phyloP scores from a whole-genome alignment of 2,113 vertebrate species.

The Forbesichthys agassizii region DNA sequence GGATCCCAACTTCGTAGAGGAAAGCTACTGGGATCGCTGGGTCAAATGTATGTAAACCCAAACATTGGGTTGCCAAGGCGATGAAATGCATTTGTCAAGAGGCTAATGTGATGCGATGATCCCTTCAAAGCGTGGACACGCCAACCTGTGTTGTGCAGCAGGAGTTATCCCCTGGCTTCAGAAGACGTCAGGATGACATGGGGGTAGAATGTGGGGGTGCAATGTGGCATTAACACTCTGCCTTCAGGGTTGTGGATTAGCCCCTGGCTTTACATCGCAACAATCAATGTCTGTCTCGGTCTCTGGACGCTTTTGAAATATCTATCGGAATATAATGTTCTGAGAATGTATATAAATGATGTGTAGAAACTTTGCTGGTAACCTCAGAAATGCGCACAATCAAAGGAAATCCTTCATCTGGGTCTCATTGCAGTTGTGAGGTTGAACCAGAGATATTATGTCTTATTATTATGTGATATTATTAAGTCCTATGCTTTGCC shows the following conservation, averaged over 20 bases:
- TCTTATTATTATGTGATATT: no score
- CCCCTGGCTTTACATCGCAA: neutral
- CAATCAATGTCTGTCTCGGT: no score
- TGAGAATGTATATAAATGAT: no score
- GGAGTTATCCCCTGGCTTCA: slow-evolving; percentile 21
- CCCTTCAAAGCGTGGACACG: slow-evolving; percentile 49
- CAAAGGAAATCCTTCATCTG: no score
- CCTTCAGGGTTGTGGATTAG: slow-evolving; percentile 47
- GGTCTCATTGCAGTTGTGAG: no score
- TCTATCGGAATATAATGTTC: no score
- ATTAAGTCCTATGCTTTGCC: no score
- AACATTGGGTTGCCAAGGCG: slow-evolving; percentile 43
- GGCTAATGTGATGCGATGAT: slow-evolving; percentile 47
- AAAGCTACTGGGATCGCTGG: slow-evolving; percentile 48
- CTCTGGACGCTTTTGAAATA: no score
- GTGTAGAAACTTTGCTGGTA: no score
- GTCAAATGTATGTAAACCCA: slow-evolving; percentile 54
- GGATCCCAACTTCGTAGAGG: slow-evolving; percentile 34
- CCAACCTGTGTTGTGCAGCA: slow-evolving; percentile 23
- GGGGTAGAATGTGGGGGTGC: slow-evolving; percentile 11
- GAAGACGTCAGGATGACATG: slow-evolving; percentile 1
- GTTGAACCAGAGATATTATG: no score
- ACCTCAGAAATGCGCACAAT: no score
- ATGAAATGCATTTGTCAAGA: slow-evolving; percentile 47
- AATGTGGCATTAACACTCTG: slow-evolving; percentile 12